Percentiles rank a stretch among this genome's conserved stretches.
phyloP scores from a whole-genome alignment of 2,797 vertebrate genomes.

The Orestias chungarensis region DNA sequence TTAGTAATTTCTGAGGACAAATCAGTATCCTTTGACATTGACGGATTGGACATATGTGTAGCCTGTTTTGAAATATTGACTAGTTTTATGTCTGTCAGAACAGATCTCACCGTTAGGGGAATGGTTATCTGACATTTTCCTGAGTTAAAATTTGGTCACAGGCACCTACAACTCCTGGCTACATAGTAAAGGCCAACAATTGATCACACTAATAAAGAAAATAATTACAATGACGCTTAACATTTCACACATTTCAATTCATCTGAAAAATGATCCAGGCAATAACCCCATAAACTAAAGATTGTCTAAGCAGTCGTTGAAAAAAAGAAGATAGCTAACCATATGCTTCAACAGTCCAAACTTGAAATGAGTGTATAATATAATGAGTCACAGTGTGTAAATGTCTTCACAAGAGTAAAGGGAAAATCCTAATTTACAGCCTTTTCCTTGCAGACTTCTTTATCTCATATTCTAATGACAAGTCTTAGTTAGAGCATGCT shows the following conservation, averaged over 20 bases:
- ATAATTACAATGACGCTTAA: not conserved
- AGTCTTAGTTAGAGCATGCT: conserved; percentile 79
- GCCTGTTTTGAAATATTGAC: too few species aligned
- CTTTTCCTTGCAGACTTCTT: conserved; percentile 64
- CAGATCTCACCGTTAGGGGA: too few species aligned
- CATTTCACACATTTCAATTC: not conserved
- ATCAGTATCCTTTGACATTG: too few species aligned
- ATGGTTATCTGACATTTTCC: too few species aligned
- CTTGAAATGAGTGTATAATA: conserved; percentile 9
- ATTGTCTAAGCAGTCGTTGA: not conserved
- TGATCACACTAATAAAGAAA: not conserved
- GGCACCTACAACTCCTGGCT: not conserved
- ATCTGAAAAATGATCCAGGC: not conserved
- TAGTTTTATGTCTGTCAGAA: too few species aligned
- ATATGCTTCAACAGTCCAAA: conserved; percentile 17
- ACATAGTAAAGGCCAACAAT: not conserved
- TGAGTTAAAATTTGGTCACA: not conserved
- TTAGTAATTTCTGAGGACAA: too few species aligned
- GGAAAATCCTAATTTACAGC: conserved; percentile 70
- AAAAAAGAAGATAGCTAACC: conserved; percentile 16
- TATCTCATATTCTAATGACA: conserved; percentile 69
- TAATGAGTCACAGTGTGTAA: conserved; percentile 58
- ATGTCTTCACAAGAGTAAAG: conserved; percentile 51
- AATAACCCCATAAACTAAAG: not conserved
- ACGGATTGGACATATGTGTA: too few species aligned